A percentile compares a stretch with the other conserved stretches of the same genome.
Evolutionary conservation across 2,797 vertebrate genomes (phyloP).

Genomic region (Rhynchotus rufescens): DNA sequence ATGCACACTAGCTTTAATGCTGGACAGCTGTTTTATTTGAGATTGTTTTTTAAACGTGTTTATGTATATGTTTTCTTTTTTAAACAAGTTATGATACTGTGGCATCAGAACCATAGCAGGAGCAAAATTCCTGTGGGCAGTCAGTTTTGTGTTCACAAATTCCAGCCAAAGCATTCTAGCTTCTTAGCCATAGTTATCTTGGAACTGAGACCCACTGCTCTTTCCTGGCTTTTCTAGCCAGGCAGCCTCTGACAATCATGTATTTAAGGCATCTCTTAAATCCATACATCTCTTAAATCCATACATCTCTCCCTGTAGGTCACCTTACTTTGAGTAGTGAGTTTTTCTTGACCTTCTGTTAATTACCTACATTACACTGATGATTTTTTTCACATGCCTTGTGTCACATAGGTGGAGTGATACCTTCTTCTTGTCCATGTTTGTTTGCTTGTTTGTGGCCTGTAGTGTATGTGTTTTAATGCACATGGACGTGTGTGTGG

Average conservation of each 20-base stretch:
- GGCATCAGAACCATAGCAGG: neutral
- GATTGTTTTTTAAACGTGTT: neutral
- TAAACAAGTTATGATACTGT: neutral
- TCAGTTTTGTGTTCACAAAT: neutral
- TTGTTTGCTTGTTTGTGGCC: neutral
- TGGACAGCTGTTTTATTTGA: neutral
- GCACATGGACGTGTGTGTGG: fast-evolving
- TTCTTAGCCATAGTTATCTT: conserved; percentile 20
- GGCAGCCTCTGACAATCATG: neutral
- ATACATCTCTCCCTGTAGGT: neutral
- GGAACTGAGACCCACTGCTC: neutral
- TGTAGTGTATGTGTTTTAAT: neutral
- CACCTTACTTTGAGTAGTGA: neutral
- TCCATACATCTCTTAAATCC: neutral
- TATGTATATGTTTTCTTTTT: fast-evolving
- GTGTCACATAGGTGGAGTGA: neutral
- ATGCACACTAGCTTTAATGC: neutral
- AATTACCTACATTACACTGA: neutral
- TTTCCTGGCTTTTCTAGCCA: neutral
- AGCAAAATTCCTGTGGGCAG: conserved; percentile 20
- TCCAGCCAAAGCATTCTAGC: neutral
- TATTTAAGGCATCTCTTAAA: neutral
- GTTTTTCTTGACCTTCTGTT: neutral
- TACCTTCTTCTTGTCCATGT: neutral
- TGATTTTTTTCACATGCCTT: neutral